These are phyloP conservation scores for Zelostemma sp. DNA, from an alignment of 1,140 invertebrate genomes.

Conservation along the genomic window DNA sequence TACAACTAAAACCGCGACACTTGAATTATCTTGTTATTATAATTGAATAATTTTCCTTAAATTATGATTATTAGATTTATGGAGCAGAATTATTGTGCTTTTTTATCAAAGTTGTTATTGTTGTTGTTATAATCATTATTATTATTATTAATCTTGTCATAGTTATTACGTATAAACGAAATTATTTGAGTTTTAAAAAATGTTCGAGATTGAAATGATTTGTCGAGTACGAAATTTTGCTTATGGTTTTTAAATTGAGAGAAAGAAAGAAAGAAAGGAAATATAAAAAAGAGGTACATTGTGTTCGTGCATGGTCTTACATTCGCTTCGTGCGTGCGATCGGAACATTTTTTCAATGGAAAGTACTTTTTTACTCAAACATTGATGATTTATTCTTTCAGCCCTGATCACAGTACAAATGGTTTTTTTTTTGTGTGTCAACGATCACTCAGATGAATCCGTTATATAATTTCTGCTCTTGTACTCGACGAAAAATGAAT, in stretches of 20 bases:
- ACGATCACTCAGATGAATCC: too few species aligned
- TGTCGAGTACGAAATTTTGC: not conserved
- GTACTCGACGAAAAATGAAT: too few species aligned
- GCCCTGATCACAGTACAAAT: not conserved
- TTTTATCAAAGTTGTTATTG: not conserved
- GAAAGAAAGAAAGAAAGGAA: not conserved
- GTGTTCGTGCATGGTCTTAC: not conserved
- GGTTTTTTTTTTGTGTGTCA: too few species aligned
- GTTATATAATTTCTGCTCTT: too few species aligned
- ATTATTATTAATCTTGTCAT: not conserved
- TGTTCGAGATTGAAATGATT: not conserved
- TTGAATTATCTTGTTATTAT: slow-evolving; percentile 2
- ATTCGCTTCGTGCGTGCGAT: not conserved
- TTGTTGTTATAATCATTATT: not conserved
- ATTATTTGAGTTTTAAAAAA: not conserved
- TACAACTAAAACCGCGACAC: slow-evolving; percentile 36
- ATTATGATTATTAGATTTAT: slow-evolving; percentile 2
- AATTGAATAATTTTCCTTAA: not conserved
- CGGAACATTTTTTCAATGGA: not conserved
- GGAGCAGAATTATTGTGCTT: not conserved
- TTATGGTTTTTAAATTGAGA: not conserved
- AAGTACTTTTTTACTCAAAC: not conserved
- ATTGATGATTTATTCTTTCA: slow-evolving; percentile 1
- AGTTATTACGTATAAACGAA: not conserved
- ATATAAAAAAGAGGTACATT: not conserved